Conservation (phyloP, 2,888 invertebrate genomes). For the Salpingus planirostris region DNA sequence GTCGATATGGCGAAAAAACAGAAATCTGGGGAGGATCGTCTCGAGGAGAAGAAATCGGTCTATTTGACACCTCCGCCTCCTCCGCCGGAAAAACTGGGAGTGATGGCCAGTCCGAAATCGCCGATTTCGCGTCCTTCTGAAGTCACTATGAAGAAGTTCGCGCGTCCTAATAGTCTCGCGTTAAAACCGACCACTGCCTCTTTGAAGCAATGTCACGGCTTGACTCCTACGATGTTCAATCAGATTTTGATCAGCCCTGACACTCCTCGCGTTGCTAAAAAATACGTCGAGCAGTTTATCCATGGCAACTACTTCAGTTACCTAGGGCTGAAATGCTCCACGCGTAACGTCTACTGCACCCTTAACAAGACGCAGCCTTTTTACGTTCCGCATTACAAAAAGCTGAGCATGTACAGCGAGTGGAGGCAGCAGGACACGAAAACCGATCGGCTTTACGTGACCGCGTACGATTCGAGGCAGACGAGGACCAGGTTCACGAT, state of each 20-base stretch:
- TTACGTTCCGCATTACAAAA: conserved; percentile 83
- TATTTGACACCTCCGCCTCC: conserved; percentile 19
- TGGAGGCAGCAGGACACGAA: conserved; percentile 53
- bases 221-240: conserved; percentile 74
- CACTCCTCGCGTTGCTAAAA: conserved; percentile 82
- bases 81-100: conserved; percentile 14
- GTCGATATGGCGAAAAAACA: conserved; percentile 18
- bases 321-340: conserved; percentile 82
- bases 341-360: conserved; percentile 86
- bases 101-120: conserved; percentile 2
- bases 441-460: conserved; percentile 37
- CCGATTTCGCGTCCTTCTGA: conserved; percentile 5
- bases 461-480: conserved; percentile 69
- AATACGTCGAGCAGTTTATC: conserved; percentile 79
- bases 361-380: conserved; percentile 90
- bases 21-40: too few relatives aligned
- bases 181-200: conserved; percentile 77
- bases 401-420: conserved; percentile 94
- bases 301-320: conserved; percentile 91
- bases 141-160: conserved; percentile 52
- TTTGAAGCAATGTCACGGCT: conserved; percentile 72
- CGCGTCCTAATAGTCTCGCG: conserved; percentile 74
- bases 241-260: conserved; percentile 82
- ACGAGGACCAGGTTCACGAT: conserved; percentile 52
- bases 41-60: too few relatives aligned